phyloP scores from a whole-genome alignment of 1,140 invertebrate species.

The Vollenhovia emeryi region DNA sequence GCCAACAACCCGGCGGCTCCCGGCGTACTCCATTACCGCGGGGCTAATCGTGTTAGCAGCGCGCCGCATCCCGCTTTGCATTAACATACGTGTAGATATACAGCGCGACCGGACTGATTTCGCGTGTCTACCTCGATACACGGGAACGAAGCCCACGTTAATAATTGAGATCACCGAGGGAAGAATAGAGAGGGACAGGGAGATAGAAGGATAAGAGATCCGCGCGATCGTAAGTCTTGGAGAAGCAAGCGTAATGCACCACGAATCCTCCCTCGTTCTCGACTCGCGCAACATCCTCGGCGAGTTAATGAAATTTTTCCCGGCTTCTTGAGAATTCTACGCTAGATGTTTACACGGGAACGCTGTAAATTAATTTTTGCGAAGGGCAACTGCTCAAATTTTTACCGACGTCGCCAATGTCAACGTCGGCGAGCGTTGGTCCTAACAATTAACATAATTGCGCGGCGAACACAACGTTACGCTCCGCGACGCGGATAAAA shows the following conservation, averaged over 20 bases:
- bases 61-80: slow-evolving; percentile 55
- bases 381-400: not conserved
- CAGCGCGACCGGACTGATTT: slow-evolving; percentile 16
- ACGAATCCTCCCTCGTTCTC: not conserved
- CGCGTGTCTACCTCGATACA: not conserved
- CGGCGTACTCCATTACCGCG: slow-evolving; percentile 75
- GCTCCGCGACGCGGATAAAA: not conserved
- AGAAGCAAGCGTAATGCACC: not conserved
- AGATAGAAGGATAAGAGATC: not conserved
- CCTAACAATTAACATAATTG: not conserved
- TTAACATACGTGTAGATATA: slow-evolving; percentile 59
- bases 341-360: not conserved
- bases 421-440: not conserved
- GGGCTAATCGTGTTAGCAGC: slow-evolving; percentile 71
- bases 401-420: not conserved
- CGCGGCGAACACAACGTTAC: not conserved
- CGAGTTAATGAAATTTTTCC: slow-evolving; percentile 23
- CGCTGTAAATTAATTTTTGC: not conserved
- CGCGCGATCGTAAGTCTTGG: not conserved
- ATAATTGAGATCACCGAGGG: not conserved
- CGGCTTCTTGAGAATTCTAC: not conserved
- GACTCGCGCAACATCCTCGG: not conserved
- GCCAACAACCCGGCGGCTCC: slow-evolving; percentile 54
- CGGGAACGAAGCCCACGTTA: not conserved
- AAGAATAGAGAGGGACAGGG: not conserved